phyloP scores from a whole-genome alignment of 2,797 vertebrate genomes.

The Orientallactaga sibirica region DNA sequence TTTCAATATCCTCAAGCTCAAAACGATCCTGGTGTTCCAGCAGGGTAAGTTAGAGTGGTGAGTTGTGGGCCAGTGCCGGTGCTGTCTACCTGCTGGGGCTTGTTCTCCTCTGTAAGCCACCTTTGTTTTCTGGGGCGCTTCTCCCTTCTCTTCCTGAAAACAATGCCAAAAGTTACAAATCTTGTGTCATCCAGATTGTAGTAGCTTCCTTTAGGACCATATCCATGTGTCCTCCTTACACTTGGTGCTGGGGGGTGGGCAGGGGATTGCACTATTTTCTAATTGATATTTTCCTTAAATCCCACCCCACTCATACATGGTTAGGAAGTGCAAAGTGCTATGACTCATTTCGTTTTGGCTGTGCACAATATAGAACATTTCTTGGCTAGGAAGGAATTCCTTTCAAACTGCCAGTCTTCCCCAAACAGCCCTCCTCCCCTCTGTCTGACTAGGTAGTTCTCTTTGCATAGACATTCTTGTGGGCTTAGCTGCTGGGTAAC shows the following conservation, averaged over 20 bases:
- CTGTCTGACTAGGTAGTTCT: constrained; percentile 54
- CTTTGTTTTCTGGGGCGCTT: background rate
- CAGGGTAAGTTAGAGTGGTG: background rate
- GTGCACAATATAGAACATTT: constrained; percentile 24
- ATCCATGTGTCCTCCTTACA: background rate
- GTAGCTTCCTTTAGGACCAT: background rate
- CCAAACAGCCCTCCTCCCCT: background rate
- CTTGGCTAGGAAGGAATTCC: constrained; percentile 40
- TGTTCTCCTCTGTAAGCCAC: background rate
- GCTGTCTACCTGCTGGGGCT: background rate
- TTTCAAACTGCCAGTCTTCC: constrained; percentile 41
- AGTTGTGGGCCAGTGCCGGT: background rate
- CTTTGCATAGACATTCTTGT: constrained; percentile 70
- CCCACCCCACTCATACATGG: background rate
- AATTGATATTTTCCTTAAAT: background rate
- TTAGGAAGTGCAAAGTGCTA: constrained; percentile 21
- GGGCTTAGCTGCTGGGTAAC: constrained; percentile 69
- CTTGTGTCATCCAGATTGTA: background rate
- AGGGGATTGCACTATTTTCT: background rate
- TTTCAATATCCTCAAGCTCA: background rate
- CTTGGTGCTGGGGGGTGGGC: fast-evolving
- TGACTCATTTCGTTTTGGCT: constrained; percentile 68
- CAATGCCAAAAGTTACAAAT: constrained; percentile 43
- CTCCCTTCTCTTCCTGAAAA: background rate
- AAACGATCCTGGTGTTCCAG: background rate